Conservation (phyloP, 2,113 vertebrate species). For the Cebus imitator region DNA sequence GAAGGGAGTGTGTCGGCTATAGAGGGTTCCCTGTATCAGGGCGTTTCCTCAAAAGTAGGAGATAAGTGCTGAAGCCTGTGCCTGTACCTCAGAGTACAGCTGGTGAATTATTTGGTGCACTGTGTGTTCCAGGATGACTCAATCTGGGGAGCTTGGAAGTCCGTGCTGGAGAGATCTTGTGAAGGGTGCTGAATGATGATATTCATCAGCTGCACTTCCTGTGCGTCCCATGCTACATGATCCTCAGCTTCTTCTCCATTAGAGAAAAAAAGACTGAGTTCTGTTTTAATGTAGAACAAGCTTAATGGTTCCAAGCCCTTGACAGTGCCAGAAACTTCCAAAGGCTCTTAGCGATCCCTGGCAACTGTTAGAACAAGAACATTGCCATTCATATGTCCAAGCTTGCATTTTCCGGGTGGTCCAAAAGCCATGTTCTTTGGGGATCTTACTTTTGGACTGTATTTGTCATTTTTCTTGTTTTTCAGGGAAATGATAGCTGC, state of each 20-base stretch:
- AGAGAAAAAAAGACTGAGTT: constrained; percentile 34
- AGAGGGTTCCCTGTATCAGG: neutral
- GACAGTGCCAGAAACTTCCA: constrained; percentile 60
- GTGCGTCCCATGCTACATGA: neutral
- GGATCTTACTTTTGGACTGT: constrained; percentile 37
- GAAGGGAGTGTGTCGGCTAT: neutral
- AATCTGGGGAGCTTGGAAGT: neutral
- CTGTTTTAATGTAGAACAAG: constrained; percentile 57
- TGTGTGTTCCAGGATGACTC: neutral
- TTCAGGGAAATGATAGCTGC: constrained; percentile 27
- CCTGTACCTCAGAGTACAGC: neutral
- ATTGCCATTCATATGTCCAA: constrained; percentile 9
- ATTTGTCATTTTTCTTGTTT: constrained; percentile 45
- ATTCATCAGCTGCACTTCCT: neutral
- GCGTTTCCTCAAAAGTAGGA: neutral
- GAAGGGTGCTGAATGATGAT: neutral
- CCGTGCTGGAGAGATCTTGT: neutral
- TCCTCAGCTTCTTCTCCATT: neutral
- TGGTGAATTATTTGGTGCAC: neutral
- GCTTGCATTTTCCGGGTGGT: constrained; percentile 65
- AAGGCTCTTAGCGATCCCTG: constrained; percentile 58
- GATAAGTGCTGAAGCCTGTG: neutral
- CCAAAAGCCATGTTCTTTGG: constrained; percentile 22
- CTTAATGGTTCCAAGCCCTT: constrained; percentile 37
- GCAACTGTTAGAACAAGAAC: constrained; percentile 32